Base-by-base conservation (phyloP, 2,113 vertebrate genomes). In the Scomber colias region DNA sequence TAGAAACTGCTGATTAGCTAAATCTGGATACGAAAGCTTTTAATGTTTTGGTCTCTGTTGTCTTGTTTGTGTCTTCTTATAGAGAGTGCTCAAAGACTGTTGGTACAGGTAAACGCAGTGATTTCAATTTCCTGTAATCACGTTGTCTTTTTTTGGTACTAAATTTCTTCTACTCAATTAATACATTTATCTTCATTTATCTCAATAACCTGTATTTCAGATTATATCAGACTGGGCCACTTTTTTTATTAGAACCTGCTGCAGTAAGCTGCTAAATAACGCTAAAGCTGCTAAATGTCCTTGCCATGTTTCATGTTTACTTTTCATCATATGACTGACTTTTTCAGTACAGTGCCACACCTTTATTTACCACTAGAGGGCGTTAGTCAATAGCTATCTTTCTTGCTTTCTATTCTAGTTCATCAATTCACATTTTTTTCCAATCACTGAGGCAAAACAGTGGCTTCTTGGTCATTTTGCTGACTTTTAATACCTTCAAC, bases 361-460 rank as follows among this genome's bases (percentile, higher is more conserved):
- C 48, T 11, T 13, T 19, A 4, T 30, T 13, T 4, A 44, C 88
- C 91, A 82, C 88, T 71, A 87, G 90, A 66, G 61, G 88, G 90
- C 3, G 80, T 17, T 71, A 77, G 55, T 54, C 63, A 55, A 19
- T 13, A 15, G 10, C 1, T 55, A 11, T 11, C 31, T 2, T 15
- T 50, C n/a, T 14, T 65, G 16, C 71, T 51, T 11, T 44, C 6
- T 45, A 2, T 5, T 76, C 4, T 24, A 55, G 56, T 2, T 75
- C n/a, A 40, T 11, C 9, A 55, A 7, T 54, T 67, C 19, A 27
- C 54, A 24, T 8, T 30, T 64, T 51, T 46, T 5, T 27, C 5
- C 5, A 57, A 35, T 59, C 16, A n/a, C 19, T 62, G 35, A 40
- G 6, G 35, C 9, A n/a, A 53, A 69, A 50, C 27, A 19, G 14